Base-by-base conservation (phyloP, 2,113 vertebrate species). In the Clarias macrocephalus region DNA sequence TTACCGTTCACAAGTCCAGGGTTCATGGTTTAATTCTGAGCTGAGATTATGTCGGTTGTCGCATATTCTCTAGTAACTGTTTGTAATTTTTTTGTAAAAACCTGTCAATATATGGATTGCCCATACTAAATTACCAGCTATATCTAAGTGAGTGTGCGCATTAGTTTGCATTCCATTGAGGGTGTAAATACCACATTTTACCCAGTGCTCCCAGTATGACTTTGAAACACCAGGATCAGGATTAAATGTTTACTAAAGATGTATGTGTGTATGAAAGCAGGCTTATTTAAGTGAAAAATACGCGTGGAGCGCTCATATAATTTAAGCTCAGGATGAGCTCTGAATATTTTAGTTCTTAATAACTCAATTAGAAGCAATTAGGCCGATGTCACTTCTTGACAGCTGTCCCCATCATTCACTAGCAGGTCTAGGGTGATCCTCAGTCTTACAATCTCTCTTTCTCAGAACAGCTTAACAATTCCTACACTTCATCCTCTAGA, bases 381-480 rank as follows among this genome's bases (percentile, higher is more conserved):
- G 85, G 48, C 84, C 60, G 77, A 81, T 11, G 16, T 82, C 66
- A 54, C 80, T 52, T 54, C 19, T 63, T 75, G 80, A 63, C 65
- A 86, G 52, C 57, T 63, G 86, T 87, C 77, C 33, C n/a, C 63
- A 48, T 87, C 59, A 33, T 25, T 83, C 25, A 56, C n/a, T 33
- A 21, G 30, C 37, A 63, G 33, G 59, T 73, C 68, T 21, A 19
- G 48, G 82, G 37, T 77, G 42, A 52, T 66, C n/a, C 30, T 82
- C 8, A 60, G n/a, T 2, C 48, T 48, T 48, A 12, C 11, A 37
- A 37, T 12, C 3, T 70, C 15, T 81, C n/a, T 62, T 25, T 57
- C 18, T 82, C 28, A 59, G 59, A 42, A 28, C 21, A 70, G 12
- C 28, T 15, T 57, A 33, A 91, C 88, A 91, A 91, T 92, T 90